Conservation (phyloP, 2,888 invertebrate species). For the Orgyia antiqua region DNA sequence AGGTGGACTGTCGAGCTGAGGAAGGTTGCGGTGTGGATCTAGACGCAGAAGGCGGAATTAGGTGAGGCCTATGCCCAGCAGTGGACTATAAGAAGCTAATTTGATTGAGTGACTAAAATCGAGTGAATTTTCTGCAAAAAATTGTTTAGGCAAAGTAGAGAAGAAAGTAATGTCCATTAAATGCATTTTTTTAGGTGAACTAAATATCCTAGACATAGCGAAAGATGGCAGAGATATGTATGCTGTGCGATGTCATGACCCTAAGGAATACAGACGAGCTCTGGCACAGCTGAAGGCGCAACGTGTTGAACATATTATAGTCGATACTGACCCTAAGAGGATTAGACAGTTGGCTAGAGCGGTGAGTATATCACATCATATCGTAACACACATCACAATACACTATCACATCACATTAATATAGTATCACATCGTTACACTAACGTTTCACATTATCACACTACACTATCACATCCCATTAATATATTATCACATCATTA, state of each 20-base stretch:
- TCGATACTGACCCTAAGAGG: slow-evolving; percentile 90
- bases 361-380: slow-evolving; percentile 78
- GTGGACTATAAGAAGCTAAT: no score
- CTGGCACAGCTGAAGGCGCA: slow-evolving; percentile 91
- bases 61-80: no score
- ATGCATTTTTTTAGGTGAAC: slow-evolving; percentile 81
- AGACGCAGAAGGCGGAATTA: no score
- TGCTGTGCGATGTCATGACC: slow-evolving; percentile 80
- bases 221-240: slow-evolving; percentile 80
- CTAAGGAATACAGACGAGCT: slow-evolving; percentile 83
- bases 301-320: slow-evolving; percentile 90
- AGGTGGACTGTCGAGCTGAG: no score
- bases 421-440: neutral
- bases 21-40: no score
- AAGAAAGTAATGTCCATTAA: no score
- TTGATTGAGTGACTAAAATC: no score
- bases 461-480: neutral
- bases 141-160: no score
- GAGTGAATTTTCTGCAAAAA: no score
- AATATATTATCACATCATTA: neutral
- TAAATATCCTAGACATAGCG: slow-evolving; percentile 89
- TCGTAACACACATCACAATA: no score
- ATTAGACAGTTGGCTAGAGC: slow-evolving; percentile 91
- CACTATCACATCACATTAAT: neutral
- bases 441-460: neutral